Conservation (phyloP, 2,113 vertebrate genomes). For the Pteropus alecto region DNA sequence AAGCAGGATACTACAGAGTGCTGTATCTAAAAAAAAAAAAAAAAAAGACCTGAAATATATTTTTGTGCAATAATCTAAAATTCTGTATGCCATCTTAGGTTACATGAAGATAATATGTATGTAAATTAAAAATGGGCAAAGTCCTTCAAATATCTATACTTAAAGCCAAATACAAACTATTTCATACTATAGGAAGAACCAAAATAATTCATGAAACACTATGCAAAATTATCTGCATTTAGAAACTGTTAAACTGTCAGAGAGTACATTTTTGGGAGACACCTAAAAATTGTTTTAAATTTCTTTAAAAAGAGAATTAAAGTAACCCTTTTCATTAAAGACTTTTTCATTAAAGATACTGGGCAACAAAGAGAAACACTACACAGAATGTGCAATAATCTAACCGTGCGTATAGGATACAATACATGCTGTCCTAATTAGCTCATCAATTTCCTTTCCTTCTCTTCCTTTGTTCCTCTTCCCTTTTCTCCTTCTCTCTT, state of each 20-base stretch:
- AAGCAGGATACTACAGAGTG: background rate
- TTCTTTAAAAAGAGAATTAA: background rate
- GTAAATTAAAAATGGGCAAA: background rate
- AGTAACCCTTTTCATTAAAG: background rate
- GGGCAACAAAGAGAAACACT: background rate
- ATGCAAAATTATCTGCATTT: background rate
- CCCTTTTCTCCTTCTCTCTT: background rate
- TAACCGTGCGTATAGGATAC: accelerated
- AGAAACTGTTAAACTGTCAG: background rate
- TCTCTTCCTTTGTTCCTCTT: background rate
- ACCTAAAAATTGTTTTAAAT: background rate
- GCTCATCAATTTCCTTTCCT: background rate
- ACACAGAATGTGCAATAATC: accelerated
- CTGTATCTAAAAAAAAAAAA: background rate
- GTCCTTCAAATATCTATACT: background rate
- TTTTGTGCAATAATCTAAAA: background rate
- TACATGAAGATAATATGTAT: background rate
- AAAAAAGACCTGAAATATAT: background rate
- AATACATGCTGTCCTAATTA: background rate
- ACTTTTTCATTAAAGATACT: background rate
- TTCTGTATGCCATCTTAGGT: background rate
- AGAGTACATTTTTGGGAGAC: background rate
- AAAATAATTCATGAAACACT: slow-evolving; percentile 4
- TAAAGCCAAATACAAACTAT: background rate
- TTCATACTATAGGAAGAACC: background rate